phyloP scores from a whole-genome alignment of 2,113 vertebrate species.

The Stegostoma tigrinum region DNA sequence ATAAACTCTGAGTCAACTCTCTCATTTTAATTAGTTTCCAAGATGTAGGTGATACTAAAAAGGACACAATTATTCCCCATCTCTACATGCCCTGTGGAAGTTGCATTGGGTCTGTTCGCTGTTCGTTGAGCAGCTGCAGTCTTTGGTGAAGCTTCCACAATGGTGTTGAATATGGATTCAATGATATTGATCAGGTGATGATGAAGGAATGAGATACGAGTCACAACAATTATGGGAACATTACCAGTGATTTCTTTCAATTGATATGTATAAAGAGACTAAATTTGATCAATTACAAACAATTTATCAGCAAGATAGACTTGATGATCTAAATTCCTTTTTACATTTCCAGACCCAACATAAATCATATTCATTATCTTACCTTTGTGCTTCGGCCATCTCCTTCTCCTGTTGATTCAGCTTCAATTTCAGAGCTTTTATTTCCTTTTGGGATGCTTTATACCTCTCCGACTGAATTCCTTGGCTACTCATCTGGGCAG shows the following conservation, averaged over 20 bases:
- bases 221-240: not conserved
- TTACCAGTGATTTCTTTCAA: not conserved
- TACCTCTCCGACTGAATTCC: conserved; percentile 75
- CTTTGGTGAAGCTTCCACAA: not conserved
- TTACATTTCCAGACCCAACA: not conserved
- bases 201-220: not conserved
- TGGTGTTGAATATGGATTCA: not conserved
- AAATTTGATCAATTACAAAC: not conserved
- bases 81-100: not conserved
- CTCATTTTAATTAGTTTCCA: not conserved
- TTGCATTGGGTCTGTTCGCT: not conserved
- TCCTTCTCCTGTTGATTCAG: conserved; percentile 77
- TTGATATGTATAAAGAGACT: not conserved
- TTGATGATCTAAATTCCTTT: not conserved
- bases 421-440: conserved; percentile 65
- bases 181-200: not conserved
- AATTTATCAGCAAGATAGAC: not conserved
- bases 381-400: conserved; percentile 83
- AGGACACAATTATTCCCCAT: not conserved
- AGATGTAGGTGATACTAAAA: not conserved
- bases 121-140: not conserved
- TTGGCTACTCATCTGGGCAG: conserved; percentile 69
- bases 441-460: conserved; percentile 74
- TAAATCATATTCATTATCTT: not conserved
- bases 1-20: not conserved